Evolutionary conservation across 2,888 invertebrate genomes (phyloP).

Genomic region (Helobdella robusta): DNA sequence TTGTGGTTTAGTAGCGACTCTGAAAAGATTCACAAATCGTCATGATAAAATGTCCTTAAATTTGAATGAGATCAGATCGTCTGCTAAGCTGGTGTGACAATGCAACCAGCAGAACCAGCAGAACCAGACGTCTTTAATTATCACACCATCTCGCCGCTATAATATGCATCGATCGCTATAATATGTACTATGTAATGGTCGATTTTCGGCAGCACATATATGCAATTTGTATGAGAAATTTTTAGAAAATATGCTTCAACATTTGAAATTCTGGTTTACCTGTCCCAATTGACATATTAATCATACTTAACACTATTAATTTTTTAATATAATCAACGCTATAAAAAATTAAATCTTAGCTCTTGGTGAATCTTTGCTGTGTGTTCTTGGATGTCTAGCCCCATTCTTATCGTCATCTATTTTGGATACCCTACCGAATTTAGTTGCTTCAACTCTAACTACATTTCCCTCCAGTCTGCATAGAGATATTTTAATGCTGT

Average conservation of each 20-base stretch:
- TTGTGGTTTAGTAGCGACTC: no score
- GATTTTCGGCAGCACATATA: neutral
- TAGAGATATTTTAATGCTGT: constrained; percentile 83
- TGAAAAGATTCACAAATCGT: no score
- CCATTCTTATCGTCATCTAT: constrained; percentile 92
- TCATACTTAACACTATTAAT: neutral
- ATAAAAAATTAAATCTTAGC: constrained; percentile 23
- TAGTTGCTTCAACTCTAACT: constrained; percentile 84
- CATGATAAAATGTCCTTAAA: no score
- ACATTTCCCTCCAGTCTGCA: constrained; percentile 80
- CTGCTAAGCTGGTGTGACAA: no score
- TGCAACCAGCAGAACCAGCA: no score
- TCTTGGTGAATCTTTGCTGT: constrained; percentile 57
- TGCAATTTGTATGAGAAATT: neutral
- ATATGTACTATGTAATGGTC: no score
- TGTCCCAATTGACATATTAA: no score
- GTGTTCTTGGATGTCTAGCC: constrained; percentile 83
- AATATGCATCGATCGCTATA: no score
- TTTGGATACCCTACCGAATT: constrained; percentile 86
- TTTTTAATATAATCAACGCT: neutral
- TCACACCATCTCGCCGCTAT: no score
- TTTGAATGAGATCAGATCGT: no score
- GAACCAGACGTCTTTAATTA: no score
- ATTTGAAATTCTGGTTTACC: neutral
- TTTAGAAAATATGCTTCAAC: neutral